Conservation (phyloP, 1,140 invertebrate species). For the Bombus difficillimus region DNA sequence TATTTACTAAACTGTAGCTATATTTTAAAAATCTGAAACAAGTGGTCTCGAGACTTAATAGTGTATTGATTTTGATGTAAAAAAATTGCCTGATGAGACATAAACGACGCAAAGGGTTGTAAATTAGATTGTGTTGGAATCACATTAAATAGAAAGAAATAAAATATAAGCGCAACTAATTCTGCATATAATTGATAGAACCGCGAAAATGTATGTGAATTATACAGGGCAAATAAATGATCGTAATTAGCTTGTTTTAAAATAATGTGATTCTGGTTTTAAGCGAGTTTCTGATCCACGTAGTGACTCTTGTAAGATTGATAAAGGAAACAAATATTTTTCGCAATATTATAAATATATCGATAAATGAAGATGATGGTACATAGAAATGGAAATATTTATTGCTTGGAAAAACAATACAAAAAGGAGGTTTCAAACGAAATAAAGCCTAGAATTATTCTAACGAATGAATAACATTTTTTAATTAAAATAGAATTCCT, state of each 20-base stretch:
- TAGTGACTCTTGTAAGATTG: background rate
- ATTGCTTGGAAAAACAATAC: conserved; percentile 28
- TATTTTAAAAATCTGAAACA: background rate
- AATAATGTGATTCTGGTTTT: conserved; percentile 41
- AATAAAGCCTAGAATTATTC: conserved; percentile 47
- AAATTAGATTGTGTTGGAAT: conserved; percentile 29
- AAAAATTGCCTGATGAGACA: background rate
- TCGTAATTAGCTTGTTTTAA: conserved; percentile 1
- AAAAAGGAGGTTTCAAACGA: background rate
- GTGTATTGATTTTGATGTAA: background rate
- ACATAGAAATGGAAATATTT: conserved; percentile 28
- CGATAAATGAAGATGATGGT: background rate
- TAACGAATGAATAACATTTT: background rate
- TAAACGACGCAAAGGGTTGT: conserved; percentile 6
- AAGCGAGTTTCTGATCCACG: conserved; percentile 10
- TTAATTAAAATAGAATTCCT: conserved; percentile 18
- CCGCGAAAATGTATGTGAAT: background rate
- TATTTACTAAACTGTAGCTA: background rate
- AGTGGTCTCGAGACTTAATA: background rate
- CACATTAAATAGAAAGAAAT: background rate
- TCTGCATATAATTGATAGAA: background rate
- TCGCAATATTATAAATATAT: conserved; percentile 8
- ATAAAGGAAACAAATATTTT: conserved; percentile 24
- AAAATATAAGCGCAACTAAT: background rate
- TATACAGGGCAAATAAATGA: background rate